A percentile compares a stretch with the other conserved stretches of the same genome.
phyloP scores from a whole-genome alignment of 2,113 vertebrate genomes.

The Sceloporus tristichus region DNA sequence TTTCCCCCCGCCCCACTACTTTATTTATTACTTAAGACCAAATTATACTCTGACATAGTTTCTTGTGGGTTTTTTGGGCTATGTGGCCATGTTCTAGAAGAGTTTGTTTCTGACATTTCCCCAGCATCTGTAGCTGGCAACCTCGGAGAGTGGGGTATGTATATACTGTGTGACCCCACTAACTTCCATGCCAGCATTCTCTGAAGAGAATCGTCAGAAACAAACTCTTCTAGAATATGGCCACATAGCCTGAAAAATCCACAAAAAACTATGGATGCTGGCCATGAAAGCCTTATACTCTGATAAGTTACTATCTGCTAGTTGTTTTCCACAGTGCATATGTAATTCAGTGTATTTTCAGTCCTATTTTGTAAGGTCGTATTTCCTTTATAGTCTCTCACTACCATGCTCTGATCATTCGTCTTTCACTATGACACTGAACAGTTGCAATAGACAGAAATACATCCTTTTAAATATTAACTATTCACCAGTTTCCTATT shows the following conservation, averaged over 20 bases:
- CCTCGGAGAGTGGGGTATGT: too few relatives aligned
- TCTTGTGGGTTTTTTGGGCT: too few relatives aligned
- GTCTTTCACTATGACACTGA: accelerated
- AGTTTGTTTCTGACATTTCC: too few relatives aligned
- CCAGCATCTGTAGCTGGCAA: too few relatives aligned
- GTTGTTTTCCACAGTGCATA: background rate
- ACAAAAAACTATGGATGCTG: too few relatives aligned
- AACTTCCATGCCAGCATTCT: too few relatives aligned
- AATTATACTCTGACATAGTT: background rate
- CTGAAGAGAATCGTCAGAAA: too few relatives aligned
- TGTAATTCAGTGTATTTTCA: background rate
- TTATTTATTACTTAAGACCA: background rate
- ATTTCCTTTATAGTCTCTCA: background rate
- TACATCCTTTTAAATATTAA: background rate
- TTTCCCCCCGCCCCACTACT: background rate
- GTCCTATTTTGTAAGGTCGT: background rate
- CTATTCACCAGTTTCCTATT: background rate
- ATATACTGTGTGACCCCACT: too few relatives aligned
- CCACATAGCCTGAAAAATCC: too few relatives aligned
- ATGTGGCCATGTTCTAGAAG: too few relatives aligned
- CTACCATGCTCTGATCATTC: background rate
- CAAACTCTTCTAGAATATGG: too few relatives aligned
- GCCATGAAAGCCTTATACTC: background rate
- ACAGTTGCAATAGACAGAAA: background rate
- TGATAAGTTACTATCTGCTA: background rate